Evolutionary conservation across 2,113 vertebrate genomes (phyloP), one percentile per base, ranked within the genome.

Genomic region (Xenopus borealis): DNA sequence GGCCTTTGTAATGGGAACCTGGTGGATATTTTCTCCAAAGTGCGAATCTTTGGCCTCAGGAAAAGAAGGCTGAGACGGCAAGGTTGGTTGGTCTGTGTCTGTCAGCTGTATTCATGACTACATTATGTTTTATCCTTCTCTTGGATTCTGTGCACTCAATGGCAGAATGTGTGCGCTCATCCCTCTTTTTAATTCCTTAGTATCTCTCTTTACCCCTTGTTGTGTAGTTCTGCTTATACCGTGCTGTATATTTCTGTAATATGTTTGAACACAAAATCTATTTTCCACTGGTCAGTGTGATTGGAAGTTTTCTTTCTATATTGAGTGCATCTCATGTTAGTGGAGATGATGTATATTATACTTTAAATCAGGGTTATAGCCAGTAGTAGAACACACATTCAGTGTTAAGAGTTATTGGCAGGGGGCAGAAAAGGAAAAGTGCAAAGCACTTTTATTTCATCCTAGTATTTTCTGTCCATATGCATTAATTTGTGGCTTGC

Each of bases 11-110:
- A 96, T 81, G 93, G 95, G 74, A 98, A 94, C 90, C 93, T 98
- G 88, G 96, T 98, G 90, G 96, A 98, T 86, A 98, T 98, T 88
- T 98, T 98, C 93, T 98, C 96, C 81, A 98, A 98, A 96, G 96
- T 98, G 88, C 95, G 96, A 91, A 98, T 98, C 92, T 98, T 98
- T 89, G 96, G 96, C 82, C 95, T 98, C 92, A 98, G 94, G 90
- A 98, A 98, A 88, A 88, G 96, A 81, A 92, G 96, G 84, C 93
- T 98, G 93, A 91, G 95, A 90, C 94, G 96, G 91, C 96, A 97
- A 98, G 96, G 94, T 96, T 88, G 81, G 86, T 89, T 82, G 81
- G 67, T 64, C 73, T 80, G 80, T 66, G 69, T 58, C 80, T 55
- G 17, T 72, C 46, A 59, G 18, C 58, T 69, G 73, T 76, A 17